These are phyloP conservation scores for Cheilosia vulpina DNA, from an alignment of 2,888 invertebrate genomes.

Conservation along the genomic window DNA sequence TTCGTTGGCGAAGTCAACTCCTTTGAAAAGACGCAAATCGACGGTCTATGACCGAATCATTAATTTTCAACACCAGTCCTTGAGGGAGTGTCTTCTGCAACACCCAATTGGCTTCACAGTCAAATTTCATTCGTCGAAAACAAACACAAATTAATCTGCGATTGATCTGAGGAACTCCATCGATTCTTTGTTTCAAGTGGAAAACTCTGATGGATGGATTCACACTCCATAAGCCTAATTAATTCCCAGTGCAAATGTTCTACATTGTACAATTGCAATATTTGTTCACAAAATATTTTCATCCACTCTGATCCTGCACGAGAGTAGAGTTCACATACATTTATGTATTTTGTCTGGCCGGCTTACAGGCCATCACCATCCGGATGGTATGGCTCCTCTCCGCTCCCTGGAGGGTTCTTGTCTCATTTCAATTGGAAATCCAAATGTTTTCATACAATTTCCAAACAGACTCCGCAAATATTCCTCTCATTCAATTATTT, in stretches of 20 bases:
- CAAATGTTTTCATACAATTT: conserved; percentile 75
- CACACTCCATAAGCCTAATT: conserved; percentile 58
- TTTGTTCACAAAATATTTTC: conserved; percentile 51
- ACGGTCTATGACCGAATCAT: too few relatives aligned
- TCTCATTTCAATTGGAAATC: conserved; percentile 75
- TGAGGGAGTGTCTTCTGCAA: too few relatives aligned
- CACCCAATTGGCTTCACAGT: too few relatives aligned
- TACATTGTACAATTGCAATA: conserved; percentile 36
- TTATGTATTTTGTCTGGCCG: conserved; percentile 6
- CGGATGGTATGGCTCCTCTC: background rate
- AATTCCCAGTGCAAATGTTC: conserved; percentile 50
- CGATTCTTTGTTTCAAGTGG: background rate
- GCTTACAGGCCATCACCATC: background rate
- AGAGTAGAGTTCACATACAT: conserved; percentile 46
- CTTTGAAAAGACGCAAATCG: too few relatives aligned
- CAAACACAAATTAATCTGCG: background rate
- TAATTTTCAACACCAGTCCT: too few relatives aligned
- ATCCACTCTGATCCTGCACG: conserved; percentile 46
- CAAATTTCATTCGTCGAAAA: too few relatives aligned
- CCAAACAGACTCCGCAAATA: conserved; percentile 74
- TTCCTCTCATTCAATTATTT: conserved; percentile 72
- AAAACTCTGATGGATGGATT: background rate
- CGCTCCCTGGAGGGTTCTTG: conserved; percentile 3
- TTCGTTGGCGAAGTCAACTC: too few relatives aligned
- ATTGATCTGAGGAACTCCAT: background rate